Evolutionary conservation across 2,888 invertebrate genomes (phyloP).

Genomic region (Zele albiditarsus): DNA sequence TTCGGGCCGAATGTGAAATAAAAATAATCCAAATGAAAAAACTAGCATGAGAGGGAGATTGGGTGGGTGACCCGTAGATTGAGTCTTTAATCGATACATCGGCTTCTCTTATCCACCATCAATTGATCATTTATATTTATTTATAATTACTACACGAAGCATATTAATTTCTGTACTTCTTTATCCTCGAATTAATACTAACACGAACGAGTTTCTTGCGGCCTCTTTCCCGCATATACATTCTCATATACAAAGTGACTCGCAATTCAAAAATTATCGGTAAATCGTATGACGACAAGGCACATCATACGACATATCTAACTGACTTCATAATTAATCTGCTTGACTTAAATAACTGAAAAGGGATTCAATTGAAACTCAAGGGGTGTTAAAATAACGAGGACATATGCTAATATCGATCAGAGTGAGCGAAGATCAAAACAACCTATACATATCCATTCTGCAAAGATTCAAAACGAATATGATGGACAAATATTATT

Average conservation of each 20-base stretch:
- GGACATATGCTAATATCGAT: too few relatives aligned
- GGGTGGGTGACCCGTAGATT: conserved; percentile 35
- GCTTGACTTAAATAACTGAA: too few relatives aligned
- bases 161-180: conserved; percentile 11
- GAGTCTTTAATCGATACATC: conserved; percentile 39
- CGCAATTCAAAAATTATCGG: too few relatives aligned
- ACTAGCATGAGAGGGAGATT: neutral
- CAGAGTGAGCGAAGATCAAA: too few relatives aligned
- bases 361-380: too few relatives aligned
- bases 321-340: too few relatives aligned
- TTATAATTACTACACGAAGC: conserved; percentile 17
- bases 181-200: neutral
- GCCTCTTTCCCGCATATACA: neutral
- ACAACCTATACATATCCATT: too few relatives aligned
- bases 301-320: too few relatives aligned
- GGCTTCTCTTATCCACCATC: conserved; percentile 26
- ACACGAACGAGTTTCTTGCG: neutral
- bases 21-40: conserved; percentile 12
- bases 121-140: conserved; percentile 40
- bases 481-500: too few relatives aligned
- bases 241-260: neutral
- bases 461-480: too few relatives aligned
- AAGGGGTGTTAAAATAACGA: too few relatives aligned
- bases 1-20: conserved; percentile 41
- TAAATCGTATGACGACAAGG: too few relatives aligned